Evolutionary conservation across 1,140 invertebrate genomes (phyloP), one percentile per base, ranked within the genome.

Genomic region (Sarcophaga bullata): DNA sequence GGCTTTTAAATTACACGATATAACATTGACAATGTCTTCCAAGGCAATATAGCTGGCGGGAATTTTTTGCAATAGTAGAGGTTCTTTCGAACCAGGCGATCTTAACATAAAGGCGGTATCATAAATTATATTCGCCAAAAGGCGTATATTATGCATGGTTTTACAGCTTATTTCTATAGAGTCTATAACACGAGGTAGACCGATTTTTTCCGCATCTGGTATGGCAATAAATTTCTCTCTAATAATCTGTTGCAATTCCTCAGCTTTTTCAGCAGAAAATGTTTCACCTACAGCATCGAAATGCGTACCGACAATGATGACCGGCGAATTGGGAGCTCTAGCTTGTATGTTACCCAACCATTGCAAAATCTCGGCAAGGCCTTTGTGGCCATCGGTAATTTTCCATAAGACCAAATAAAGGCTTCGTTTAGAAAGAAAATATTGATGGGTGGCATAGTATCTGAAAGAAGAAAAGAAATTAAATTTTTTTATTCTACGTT

Each of bases 361-460:
- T 84, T 98, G 95, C 73, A 98, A 92, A 82, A 99, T 96, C 86
- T 96, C 96, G 11, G 95, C 94, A 5, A 99, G 93, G 0, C 98
- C 98, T 86, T 94, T 94, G 84, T 97, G 94, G 0, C 98, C 98
- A 87, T 99, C 98, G 0, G 95, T 95, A 13, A 99, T 96, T 83
- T 95, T 95, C 98, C 98, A 99, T 0, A 98, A 93, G 6, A 99
- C 98, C 13, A 99, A 91, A 87, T 99, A 99, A 0, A 99, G 91
- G 83, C 98, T 98, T 50, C 98, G 92, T 84, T 98, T 97, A 0
- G 98, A 98, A 13, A 99, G 91, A 89, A 99, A 99, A 90, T 99
- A 99, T 87, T 99, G 98, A 92, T 99, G 98, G 0, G 98, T 99
- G 0, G 98, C 96, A 89, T 99, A 99, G 88, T 98, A 98, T 89